phyloP scores from a whole-genome alignment of 2,113 vertebrate genomes.

The Microcebus griseorufus region DNA sequence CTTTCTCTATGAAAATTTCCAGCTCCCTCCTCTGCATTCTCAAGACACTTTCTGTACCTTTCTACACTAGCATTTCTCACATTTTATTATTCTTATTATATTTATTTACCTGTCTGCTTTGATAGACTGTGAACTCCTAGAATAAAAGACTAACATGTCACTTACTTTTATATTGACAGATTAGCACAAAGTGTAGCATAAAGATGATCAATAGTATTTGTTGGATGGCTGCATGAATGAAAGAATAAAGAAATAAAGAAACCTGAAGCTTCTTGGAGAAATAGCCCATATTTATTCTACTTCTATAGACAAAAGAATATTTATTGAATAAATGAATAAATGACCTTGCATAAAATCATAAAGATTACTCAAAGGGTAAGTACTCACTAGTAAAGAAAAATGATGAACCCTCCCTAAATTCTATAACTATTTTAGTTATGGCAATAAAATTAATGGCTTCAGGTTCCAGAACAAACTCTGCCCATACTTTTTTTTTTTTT shows the following conservation, averaged over 20 bases:
- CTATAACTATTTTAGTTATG: slow-evolving; percentile 28
- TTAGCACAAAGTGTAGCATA: background rate
- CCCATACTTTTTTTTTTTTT: background rate
- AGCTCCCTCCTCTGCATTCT: background rate
- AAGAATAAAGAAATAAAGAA: slow-evolving; percentile 25
- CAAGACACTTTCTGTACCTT: background rate
- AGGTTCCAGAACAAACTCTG: background rate
- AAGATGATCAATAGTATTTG: background rate
- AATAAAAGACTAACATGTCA: background rate
- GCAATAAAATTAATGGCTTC: slow-evolving; percentile 24
- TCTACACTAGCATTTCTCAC: background rate
- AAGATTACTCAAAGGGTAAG: slow-evolving; percentile 1
- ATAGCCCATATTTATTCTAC: background rate
- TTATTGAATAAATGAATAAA: slow-evolving; percentile 29
- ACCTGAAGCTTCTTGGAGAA: slow-evolving; percentile 1
- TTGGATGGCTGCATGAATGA: background rate
- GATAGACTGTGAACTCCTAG: background rate
- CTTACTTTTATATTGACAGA: background rate
- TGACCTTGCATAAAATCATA: background rate
- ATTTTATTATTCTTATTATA: background rate
- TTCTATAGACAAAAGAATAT: background rate
- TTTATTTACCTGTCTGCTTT: background rate
- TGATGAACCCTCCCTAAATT: background rate
- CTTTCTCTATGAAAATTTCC: background rate
- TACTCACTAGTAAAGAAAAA: slow-evolving; percentile 3